Evolutionary conservation across 1,140 invertebrate genomes (phyloP).

Genomic region (Bactericera cockerelli): DNA sequence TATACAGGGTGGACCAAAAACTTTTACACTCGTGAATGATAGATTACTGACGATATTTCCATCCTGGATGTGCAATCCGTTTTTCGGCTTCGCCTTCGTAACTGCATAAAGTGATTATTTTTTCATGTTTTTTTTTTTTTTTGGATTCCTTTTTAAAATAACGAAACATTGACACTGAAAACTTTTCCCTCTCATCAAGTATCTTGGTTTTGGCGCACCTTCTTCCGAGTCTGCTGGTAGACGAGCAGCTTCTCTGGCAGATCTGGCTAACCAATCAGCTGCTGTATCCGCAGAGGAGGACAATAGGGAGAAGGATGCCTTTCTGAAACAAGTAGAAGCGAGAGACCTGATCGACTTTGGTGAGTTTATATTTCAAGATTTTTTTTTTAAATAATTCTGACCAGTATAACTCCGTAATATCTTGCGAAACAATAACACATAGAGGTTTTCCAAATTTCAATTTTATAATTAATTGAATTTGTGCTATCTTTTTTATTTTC

Average conservation of each 20-base stretch:
- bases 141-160: background rate
- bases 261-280: constrained; percentile 43
- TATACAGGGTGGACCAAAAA: no score
- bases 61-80: no score
- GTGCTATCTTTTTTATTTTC: no score
- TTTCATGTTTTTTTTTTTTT: background rate
- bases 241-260: constrained; percentile 60
- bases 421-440: no score
- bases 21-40: no score
- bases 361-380: constrained; percentile 9
- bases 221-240: constrained; percentile 51
- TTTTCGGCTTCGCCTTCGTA: no score
- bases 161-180: constrained; percentile 2
- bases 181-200: constrained; percentile 34
- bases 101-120: no score
- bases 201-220: constrained; percentile 82
- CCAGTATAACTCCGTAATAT: no score
- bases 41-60: no score
- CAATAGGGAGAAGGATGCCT: constrained; percentile 60
- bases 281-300: constrained; percentile 44
- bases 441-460: no score
- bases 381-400: background rate
- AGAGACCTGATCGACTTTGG: constrained; percentile 96
- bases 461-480: no score
- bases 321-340: constrained; percentile 79